These are phyloP conservation scores for Manduca sexta DNA, from an alignment of 1,140 invertebrate genomes.

Conservation along the genomic window DNA sequence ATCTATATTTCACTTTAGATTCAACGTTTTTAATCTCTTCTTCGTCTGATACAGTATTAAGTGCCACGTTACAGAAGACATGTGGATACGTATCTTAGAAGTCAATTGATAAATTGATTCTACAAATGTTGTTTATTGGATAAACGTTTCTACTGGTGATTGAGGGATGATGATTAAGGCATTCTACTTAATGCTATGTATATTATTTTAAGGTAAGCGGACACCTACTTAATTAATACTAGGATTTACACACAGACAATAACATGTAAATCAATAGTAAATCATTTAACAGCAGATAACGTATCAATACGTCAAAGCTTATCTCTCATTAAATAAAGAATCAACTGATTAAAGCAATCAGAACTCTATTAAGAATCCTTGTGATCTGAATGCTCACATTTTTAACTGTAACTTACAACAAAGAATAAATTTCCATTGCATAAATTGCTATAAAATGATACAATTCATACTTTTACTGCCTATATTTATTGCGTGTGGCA, in stretches of 20 bases:
- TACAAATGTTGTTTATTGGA: neutral
- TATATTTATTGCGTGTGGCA: slow-evolving; percentile 5
- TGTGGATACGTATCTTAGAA: neutral
- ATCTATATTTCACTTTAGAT: too few relatives aligned
- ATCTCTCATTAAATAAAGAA: slow-evolving; percentile 7
- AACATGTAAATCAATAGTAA: too few relatives aligned
- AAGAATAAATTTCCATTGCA: too few relatives aligned
- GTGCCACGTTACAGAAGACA: too few relatives aligned
- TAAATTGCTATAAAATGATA: slow-evolving; percentile 2
- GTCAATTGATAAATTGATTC: slow-evolving; percentile 16
- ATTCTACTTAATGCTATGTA: too few relatives aligned
- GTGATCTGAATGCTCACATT: slow-evolving; percentile 1
- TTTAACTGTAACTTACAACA: neutral
- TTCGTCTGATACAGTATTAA: too few relatives aligned
- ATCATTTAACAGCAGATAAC: slow-evolving; percentile 3
- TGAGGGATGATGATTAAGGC: neutral
- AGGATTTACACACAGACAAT: neutral
- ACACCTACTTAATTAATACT: too few relatives aligned
- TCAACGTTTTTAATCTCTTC: too few relatives aligned
- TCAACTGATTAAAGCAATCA: slow-evolving; percentile 21
- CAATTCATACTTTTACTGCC: slow-evolving; percentile 6
- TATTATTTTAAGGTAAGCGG: too few relatives aligned
- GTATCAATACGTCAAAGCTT: slow-evolving; percentile 16
- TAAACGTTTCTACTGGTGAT: neutral
- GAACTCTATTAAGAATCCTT: slow-evolving; percentile 17